Percentiles rank a stretch among this genome's conserved stretches.
These are phyloP conservation scores for Physeter macrocephalus DNA, from an alignment of 2,113 vertebrate species.

Conservation along the genomic window DNA sequence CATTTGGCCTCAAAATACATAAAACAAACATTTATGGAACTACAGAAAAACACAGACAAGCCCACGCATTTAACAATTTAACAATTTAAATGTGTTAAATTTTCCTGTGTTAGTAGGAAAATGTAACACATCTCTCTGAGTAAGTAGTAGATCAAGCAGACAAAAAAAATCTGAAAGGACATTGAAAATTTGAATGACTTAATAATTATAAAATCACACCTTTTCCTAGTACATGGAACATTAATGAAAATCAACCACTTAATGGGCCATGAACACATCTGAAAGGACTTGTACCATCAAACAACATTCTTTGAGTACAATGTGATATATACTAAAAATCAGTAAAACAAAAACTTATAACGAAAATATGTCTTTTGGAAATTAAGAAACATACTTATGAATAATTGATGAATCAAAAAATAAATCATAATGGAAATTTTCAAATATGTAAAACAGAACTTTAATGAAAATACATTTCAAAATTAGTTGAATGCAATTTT, in stretches of 20 bases:
- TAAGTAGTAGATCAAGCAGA: neutral
- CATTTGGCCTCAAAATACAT: neutral
- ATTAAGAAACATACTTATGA: neutral
- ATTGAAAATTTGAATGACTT: neutral
- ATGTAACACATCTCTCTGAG: neutral
- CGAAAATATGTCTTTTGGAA: neutral
- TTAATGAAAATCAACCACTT: neutral
- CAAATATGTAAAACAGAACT: neutral
- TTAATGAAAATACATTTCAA: neutral
- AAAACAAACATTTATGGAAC: neutral
- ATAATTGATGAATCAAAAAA: slow-evolving; percentile 7
- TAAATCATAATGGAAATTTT: neutral
- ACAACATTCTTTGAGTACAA: neutral
- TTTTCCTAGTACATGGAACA: neutral
- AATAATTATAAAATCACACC: neutral
- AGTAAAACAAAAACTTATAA: neutral
- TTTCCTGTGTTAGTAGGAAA: neutral
- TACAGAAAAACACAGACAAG: neutral
- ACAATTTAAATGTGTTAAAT: too few relatives aligned
- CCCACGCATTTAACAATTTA: neutral
- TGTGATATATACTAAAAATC: neutral
- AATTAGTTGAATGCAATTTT: neutral
- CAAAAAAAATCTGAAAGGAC: neutral
- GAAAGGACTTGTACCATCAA: neutral
- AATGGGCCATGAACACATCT: neutral